Base-by-base conservation (phyloP, 2,888 invertebrate genomes). In the Synanthedon andrenaeformis region DNA sequence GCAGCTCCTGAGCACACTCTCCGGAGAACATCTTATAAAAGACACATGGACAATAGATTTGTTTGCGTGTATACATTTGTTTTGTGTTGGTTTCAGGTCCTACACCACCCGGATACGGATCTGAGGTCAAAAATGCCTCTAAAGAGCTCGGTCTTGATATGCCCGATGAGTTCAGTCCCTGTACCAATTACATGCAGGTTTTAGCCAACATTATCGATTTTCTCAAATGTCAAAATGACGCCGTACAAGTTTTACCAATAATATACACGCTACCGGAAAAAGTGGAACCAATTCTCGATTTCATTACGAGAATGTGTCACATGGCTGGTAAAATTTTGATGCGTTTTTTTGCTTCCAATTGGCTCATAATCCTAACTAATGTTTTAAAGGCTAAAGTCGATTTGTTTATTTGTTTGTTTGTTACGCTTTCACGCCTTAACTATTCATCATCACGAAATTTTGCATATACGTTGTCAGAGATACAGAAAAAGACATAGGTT, bases 191-290 rank as follows among this genome's bases (percentile, higher is more conserved):
- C 57, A 66, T 77, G 49, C 62, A 72, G 28, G 66, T 82, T 0
- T 60, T 84, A 1, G 78, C 82, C 0, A 65, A 72, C 41, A 70
- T 76, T 1, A 73, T 82, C 0, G 84, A 84, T 52, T 84, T 78
- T 42, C 56, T 86, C 42, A 76, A 72, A 35, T 69, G 75, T 23
- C 59, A 67, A 2, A 62, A 70, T 13, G 56, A 55, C 0, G 59
- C 56, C 0, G 53, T 57, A 4, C 60, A 67, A 14, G 42, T 55
- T 0, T 59, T 81, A 42, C 82, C 85, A 0, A 79, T 83, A 0
- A 57, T 87, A 4, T 87, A 74, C 59, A 82, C 82, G 0, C 62
- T 86, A 71, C 79, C 81, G 0, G 79, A 81, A 0, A 84, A 82
- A 55, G 70, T 79, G 1, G 57, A 56, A 0, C 59, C 71, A 0